Conservation (phyloP, 1,140 invertebrate genomes). For the Rhopalosiphum maidis region DNA sequence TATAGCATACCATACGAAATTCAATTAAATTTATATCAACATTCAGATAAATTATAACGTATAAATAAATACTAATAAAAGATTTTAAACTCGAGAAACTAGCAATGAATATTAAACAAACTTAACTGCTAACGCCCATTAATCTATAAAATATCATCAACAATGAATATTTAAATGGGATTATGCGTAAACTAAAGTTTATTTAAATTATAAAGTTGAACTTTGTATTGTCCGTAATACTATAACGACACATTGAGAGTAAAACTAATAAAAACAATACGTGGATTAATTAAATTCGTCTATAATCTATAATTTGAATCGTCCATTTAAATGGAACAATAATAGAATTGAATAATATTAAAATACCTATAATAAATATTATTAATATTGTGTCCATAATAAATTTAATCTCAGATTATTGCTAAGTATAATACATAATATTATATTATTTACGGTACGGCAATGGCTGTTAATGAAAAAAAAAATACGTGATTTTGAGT, state of each 20-base stretch:
- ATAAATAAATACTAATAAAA: neutral
- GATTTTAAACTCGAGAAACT: slow-evolving; percentile 7
- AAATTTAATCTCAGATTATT: slow-evolving; percentile 2
- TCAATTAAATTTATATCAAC: neutral
- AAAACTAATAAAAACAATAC: slow-evolving; percentile 17
- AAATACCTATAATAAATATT: neutral
- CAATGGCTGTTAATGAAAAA: neutral
- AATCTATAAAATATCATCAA: slow-evolving; percentile 27
- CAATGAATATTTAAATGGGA: slow-evolving; percentile 15
- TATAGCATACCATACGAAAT: neutral
- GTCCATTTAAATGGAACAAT: neutral
- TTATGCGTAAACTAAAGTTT: neutral
- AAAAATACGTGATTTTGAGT: neutral
- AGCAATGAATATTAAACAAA: slow-evolving; percentile 18
- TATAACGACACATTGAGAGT: neutral
- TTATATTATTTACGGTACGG: neutral
- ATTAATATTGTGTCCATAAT: neutral
- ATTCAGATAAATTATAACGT: neutral
- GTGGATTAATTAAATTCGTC: neutral
- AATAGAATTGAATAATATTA: neutral
- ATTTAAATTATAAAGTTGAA: neutral
- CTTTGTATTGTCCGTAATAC: neutral
- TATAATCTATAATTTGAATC: slow-evolving; percentile 14
- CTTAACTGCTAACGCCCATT: neutral
- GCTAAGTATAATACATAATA: neutral